Conservation (phyloP, 2,888 invertebrate species). For the Erebia aethiops region DNA sequence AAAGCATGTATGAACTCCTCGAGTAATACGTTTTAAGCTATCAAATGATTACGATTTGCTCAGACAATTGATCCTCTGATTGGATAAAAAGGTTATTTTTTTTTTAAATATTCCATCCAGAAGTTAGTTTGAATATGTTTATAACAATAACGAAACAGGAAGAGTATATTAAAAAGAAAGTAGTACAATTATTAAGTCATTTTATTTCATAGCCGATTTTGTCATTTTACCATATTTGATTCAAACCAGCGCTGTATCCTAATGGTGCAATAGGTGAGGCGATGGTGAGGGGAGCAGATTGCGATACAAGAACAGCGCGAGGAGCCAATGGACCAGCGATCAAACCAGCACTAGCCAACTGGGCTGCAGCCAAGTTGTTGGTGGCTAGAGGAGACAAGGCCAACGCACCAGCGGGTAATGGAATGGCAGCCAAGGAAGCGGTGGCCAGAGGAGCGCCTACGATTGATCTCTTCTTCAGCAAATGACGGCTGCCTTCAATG, state of each 20-base stretch:
- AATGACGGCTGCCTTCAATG: slow-evolving; percentile 58
- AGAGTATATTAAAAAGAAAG: too few species aligned
- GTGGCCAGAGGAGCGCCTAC: slow-evolving; percentile 45
- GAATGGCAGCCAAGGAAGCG: neutral
- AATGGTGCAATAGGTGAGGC: slow-evolving; percentile 44
- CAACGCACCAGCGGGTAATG: neutral
- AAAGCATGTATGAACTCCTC: too few species aligned
- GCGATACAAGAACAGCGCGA: slow-evolving; percentile 37
- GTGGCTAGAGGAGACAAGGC: neutral
- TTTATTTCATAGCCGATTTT: too few species aligned
- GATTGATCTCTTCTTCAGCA: slow-evolving; percentile 69
- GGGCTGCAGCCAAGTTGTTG: slow-evolving; percentile 5
- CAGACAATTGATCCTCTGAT: too few species aligned
- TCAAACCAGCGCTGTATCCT: slow-evolving; percentile 44
- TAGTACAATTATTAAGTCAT: too few species aligned
- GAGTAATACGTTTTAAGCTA: too few species aligned
- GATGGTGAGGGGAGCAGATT: slow-evolving; percentile 31
- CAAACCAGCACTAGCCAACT: slow-evolving; percentile 11
- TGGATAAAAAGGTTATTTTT: too few species aligned
- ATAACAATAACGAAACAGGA: too few species aligned
- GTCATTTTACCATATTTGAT: slow-evolving; percentile 55
- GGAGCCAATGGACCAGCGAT: slow-evolving; percentile 38
- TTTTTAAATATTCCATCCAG: too few species aligned
- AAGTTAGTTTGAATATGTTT: too few species aligned
- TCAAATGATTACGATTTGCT: too few species aligned